phyloP scores from a whole-genome alignment of 1,140 invertebrate species.

The Drosophila suzukii region DNA sequence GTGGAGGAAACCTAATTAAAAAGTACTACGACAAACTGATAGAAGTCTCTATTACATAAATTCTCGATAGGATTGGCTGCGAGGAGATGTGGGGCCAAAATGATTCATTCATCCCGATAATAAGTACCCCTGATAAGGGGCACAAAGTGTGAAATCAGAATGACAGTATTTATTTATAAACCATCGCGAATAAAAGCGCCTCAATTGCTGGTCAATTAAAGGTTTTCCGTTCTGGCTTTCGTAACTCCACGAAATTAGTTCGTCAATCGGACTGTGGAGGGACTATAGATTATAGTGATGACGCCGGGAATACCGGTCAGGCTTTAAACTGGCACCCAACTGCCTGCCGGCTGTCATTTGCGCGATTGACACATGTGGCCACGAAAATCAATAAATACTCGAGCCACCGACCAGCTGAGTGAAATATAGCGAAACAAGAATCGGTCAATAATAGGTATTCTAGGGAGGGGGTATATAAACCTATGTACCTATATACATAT shows the following conservation, averaged over 20 bases:
- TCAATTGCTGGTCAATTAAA: constrained; percentile 48
- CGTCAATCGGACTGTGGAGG: constrained; percentile 42
- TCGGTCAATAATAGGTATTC: constrained; percentile 18
- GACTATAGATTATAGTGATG: constrained; percentile 46
- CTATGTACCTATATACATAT: background rate
- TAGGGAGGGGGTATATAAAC: background rate
- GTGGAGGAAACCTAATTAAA: constrained; percentile 46
- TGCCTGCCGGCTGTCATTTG: constrained; percentile 50
- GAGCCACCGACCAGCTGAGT: constrained; percentile 6
- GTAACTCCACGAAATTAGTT: constrained; percentile 35
- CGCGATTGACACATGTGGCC: constrained; percentile 34
- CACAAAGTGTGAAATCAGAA: constrained; percentile 17
- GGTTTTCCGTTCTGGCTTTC: constrained; percentile 26
- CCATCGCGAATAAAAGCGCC: constrained; percentile 32
- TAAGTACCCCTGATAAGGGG: constrained; percentile 32
- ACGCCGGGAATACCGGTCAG: constrained; percentile 68
- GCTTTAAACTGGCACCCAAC: constrained; percentile 66
- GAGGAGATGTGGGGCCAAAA: background rate
- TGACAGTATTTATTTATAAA: constrained; percentile 33
- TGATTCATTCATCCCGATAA: constrained; percentile 24
- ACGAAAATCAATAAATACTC: constrained; percentile 35
- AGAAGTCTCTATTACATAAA: constrained; percentile 18
- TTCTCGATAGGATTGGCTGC: background rate
- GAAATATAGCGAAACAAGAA: constrained; percentile 12
- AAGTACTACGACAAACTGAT: constrained; percentile 9